Conservation (phyloP, 2,888 invertebrate species). For the Limenitis camilla region DNA sequence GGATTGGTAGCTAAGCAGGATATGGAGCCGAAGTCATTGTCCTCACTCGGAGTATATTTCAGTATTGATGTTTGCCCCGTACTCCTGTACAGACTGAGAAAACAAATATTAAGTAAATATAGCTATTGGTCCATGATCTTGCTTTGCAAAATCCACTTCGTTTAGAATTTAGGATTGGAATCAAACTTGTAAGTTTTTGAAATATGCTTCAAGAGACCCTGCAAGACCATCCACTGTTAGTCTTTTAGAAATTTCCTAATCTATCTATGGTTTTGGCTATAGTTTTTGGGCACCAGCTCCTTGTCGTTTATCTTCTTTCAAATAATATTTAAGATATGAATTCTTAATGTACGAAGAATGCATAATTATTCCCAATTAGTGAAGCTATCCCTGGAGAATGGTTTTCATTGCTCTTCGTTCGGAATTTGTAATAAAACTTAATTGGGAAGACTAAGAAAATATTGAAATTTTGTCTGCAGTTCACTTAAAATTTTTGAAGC, state of each 20-base stretch:
- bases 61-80: slow-evolving; percentile 80
- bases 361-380: not conserved
- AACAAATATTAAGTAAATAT: not conserved
- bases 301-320: too few relatives aligned
- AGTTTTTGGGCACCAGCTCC: too few relatives aligned
- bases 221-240: too few relatives aligned
- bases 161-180: too few relatives aligned
- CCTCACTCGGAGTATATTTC: slow-evolving; percentile 86
- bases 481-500: too few relatives aligned
- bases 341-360: not conserved
- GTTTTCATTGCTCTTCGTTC: not conserved
- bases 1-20: slow-evolving; percentile 87
- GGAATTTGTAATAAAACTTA: not conserved
- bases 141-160: too few relatives aligned
- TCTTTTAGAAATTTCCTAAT: too few relatives aligned
- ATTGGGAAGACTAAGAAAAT: not conserved
- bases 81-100: slow-evolving; percentile 41
- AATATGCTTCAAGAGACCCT: too few relatives aligned
- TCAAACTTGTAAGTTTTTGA: too few relatives aligned
- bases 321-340: not conserved
- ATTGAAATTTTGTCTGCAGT: too few relatives aligned
- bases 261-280: too few relatives aligned
- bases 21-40: slow-evolving; percentile 89
- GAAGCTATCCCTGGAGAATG: not conserved
- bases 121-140: not conserved